Evolutionary conservation across 2,113 vertebrate genomes (phyloP).

Genomic region (Anolis carolinensis): DNA sequence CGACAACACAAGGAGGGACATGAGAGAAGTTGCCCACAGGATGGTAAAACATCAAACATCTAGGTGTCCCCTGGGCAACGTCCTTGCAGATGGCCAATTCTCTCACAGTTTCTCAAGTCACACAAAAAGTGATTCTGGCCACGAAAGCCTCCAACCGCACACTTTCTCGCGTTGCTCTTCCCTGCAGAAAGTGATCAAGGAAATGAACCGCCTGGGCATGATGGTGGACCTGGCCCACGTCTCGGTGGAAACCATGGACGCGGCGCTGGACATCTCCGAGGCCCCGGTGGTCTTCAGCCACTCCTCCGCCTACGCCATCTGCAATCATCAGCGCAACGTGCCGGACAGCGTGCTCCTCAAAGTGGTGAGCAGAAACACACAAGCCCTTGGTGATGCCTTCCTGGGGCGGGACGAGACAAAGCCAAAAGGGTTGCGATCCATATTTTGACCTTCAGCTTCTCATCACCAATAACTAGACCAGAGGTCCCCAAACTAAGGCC

Average conservation of each 20-base stretch:
- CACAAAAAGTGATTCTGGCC: too few species aligned
- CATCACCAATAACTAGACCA: too few species aligned
- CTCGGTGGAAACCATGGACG: slow-evolving; percentile 83
- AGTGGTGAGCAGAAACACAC: slow-evolving; percentile 79
- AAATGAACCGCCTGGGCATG: slow-evolving; percentile 95
- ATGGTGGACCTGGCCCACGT: slow-evolving; percentile 90
- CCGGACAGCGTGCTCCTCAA: slow-evolving; percentile 80
- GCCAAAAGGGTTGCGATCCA: not conserved
- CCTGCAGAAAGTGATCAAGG: slow-evolving; percentile 79
- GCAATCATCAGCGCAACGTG: slow-evolving; percentile 82
- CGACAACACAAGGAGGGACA: too few species aligned
- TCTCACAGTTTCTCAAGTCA: too few species aligned
- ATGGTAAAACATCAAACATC: too few species aligned
- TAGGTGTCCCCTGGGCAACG: too few species aligned
- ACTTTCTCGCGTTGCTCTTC: accelerated
- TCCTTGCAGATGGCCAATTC: too few species aligned
- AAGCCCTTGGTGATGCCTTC: too few species aligned
- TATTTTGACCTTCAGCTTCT: too few species aligned
- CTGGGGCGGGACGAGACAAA: not conserved
- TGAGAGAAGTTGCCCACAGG: too few species aligned
- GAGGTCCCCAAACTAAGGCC: too few species aligned
- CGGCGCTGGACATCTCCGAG: slow-evolving; percentile 75
- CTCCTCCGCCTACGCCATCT: slow-evolving; percentile 85
- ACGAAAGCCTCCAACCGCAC: too few species aligned
- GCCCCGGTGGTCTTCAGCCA: slow-evolving; percentile 96